Evolutionary conservation across 2,797 vertebrate genomes (phyloP), one percentile per base, ranked within the genome.

Genomic region (Channa striata): DNA sequence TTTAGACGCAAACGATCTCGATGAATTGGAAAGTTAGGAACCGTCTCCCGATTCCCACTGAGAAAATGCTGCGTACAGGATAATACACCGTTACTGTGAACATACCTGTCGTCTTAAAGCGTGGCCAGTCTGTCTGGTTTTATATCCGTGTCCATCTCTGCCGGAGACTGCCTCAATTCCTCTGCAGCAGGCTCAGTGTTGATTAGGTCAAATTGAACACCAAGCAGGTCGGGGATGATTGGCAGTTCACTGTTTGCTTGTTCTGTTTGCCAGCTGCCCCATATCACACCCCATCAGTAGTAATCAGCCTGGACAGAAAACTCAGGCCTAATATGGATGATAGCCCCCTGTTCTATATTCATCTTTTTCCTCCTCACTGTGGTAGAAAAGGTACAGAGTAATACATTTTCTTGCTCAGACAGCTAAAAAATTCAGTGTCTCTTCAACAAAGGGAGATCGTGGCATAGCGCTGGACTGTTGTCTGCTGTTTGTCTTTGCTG

Each of bases 161-260:
- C 42, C 67, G 68, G 60, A 68, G 70, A 17, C 23, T 7, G 1
- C 51, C 59, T 72, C 47, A 17, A 30, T 67, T 39, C 62, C 56
- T 76, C 73, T 61, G 74, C 59, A 30, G 73, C 52, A 17, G 63
- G 12, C 68, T 74, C 37, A 2, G 33, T 61, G 72, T 64, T 82
- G 77, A 81, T 89, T 54, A 48, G 86, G 69, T 83, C 77, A 69
- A 46, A 58, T 25, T 40, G 58, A 79, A 73, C 66, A 62, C 44
- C 57, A 9, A 57, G 44, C 58, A 80, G 87, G 86, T 83, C 60
- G 20, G 51, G 30, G 13, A 74, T 86, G 90, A 90, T 85, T 92
- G 89, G 51, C 90, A 83, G 78, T 48, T 65, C 56, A 80, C 53
- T 65, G 75, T 81, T 81, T 84, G 74, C 63, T 50, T 68, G 17